Percentiles rank a stretch among this genome's conserved stretches.
Conservation (phyloP, 2,888 invertebrate genomes). For the Drosophila prolongata region DNA sequence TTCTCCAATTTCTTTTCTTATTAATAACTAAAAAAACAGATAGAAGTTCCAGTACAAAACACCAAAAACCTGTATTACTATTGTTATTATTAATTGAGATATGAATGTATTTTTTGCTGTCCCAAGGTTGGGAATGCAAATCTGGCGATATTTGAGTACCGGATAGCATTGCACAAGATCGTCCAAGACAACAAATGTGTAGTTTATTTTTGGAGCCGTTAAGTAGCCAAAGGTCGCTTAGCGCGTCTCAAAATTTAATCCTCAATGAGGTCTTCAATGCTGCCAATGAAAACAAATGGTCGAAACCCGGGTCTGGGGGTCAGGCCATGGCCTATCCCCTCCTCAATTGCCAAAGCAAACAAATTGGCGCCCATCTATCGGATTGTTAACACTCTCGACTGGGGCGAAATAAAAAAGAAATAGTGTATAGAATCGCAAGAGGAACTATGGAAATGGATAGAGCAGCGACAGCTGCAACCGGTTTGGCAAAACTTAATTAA, state of each 20-base stretch:
- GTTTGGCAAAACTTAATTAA: constrained; percentile 81
- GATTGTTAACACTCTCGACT: constrained; percentile 73
- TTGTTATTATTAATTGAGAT: constrained; percentile 51
- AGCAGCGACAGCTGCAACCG: constrained; percentile 58
- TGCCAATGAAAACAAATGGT: constrained; percentile 49
- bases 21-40: constrained; percentile 63
- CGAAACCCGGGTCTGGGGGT: constrained; percentile 17
- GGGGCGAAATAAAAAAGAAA: constrained; percentile 4
- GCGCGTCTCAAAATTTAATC: constrained; percentile 63
- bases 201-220: constrained; percentile 80
- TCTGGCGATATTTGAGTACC: constrained; percentile 52
- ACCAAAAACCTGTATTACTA: constrained; percentile 27
- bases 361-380: constrained; percentile 78
- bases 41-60: constrained; percentile 3
- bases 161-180: constrained; percentile 43
- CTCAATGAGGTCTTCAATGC: constrained; percentile 61
- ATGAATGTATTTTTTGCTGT: constrained; percentile 6
- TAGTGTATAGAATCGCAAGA: constrained; percentile 58
- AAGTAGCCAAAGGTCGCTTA: constrained; percentile 81
- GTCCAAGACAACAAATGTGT: constrained; percentile 60
- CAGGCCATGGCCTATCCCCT: constrained; percentile 17
- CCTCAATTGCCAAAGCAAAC: constrained; percentile 71
- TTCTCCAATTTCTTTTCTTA: constrained; percentile 58
- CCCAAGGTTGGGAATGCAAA: constrained; percentile 37
- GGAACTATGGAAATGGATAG: constrained; percentile 59